Evolutionary conservation across 2,113 vertebrate genomes (phyloP).

Genomic region (Gopherus evgoodei): DNA sequence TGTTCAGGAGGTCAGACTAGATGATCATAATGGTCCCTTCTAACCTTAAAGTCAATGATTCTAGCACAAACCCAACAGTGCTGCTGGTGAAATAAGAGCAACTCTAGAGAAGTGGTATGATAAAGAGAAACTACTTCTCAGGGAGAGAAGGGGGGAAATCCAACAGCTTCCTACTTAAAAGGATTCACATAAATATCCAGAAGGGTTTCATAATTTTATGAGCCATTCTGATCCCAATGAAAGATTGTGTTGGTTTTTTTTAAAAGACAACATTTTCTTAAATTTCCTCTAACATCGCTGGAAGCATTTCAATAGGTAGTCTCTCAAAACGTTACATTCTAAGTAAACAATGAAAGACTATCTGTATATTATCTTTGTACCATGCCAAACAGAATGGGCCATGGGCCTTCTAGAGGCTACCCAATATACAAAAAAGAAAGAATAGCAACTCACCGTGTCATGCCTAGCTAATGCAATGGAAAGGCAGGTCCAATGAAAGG

Average conservation of each 20-base stretch:
- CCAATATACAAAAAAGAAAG: background rate
- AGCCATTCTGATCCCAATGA: background rate
- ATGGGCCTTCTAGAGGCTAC: background rate
- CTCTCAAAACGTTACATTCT: too few species aligned
- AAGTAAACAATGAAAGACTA: too few species aligned
- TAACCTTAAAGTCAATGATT: background rate
- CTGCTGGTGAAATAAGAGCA: background rate
- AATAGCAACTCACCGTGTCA: background rate
- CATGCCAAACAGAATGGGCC: background rate
- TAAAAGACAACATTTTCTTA: too few species aligned
- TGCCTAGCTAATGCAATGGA: constrained; percentile 26
- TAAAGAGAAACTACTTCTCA: constrained; percentile 9
- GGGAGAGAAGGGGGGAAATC: too few species aligned
- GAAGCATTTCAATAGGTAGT: background rate
- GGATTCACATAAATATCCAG: background rate
- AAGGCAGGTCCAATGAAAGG: constrained; percentile 35
- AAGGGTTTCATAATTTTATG: background rate
- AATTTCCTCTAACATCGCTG: background rate
- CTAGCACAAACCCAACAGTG: background rate
- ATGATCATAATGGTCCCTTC: too few species aligned
- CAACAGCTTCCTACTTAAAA: background rate
- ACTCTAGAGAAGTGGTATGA: constrained; percentile 6
- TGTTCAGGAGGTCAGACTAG: too few species aligned
- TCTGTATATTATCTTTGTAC: background rate
- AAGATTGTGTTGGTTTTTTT: background rate